phyloP scores from a whole-genome alignment of 2,113 vertebrate genomes.

The Tichodroma muraria region DNA sequence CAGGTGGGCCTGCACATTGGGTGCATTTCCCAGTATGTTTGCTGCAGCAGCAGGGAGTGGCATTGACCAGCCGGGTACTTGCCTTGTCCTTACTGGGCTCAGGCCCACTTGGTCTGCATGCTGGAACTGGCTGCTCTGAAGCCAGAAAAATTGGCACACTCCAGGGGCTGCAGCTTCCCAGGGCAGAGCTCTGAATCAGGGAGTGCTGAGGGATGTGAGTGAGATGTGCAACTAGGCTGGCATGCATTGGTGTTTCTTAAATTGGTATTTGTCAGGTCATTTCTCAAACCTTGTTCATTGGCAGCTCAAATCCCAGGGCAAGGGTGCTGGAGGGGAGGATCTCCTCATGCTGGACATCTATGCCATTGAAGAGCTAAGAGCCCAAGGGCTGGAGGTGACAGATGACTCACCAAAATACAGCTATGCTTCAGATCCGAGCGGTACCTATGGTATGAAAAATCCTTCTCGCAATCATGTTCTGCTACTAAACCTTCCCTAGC shows the following conservation, averaged over 20 bases:
- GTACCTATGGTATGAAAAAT: constrained; percentile 69
- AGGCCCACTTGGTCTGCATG: not conserved
- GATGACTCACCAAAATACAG: constrained; percentile 88
- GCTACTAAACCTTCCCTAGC: not conserved
- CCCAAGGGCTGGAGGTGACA: constrained; percentile 74
- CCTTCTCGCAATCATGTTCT: not conserved
- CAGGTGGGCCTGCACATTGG: not conserved
- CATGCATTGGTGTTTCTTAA: not conserved
- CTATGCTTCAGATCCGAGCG: constrained; percentile 70
- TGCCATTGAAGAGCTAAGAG: constrained; percentile 92
- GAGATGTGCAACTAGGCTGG: not conserved
- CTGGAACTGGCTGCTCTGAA: not conserved
- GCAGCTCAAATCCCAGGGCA: constrained; percentile 94
- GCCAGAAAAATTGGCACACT: not conserved
- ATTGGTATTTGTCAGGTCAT: not conserved
- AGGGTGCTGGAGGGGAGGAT: constrained; percentile 85
- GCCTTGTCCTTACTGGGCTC: not conserved
- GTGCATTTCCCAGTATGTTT: not conserved
- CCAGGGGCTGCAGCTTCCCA: not conserved
- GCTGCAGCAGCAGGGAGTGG: not conserved
- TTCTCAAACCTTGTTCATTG: not conserved
- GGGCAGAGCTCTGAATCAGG: not conserved
- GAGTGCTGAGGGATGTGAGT: not conserved
- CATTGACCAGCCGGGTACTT: not conserved
- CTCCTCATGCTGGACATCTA: constrained; percentile 98